Evolutionary conservation across 2,888 invertebrate genomes (phyloP).

Genomic region (Aricia artaxerxes): DNA sequence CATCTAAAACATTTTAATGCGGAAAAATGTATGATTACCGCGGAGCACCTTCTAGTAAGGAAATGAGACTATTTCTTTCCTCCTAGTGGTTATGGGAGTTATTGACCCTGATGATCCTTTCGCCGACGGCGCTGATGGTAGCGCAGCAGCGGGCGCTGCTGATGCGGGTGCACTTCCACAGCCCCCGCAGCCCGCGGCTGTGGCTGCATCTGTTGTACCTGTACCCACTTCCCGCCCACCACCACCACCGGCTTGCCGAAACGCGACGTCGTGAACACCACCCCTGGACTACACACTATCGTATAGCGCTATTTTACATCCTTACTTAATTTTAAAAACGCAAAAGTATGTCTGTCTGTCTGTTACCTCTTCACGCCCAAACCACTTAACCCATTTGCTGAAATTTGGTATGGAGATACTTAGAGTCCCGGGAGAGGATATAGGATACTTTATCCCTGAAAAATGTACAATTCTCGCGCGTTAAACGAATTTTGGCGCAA

Average conservation of each 20-base stretch:
- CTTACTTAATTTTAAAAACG: background rate
- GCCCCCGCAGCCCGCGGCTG: background rate
- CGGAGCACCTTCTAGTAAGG: too few species aligned
- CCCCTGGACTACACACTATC: background rate
- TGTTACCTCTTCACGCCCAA: too few species aligned
- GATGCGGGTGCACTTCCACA: background rate
- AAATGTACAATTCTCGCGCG: too few species aligned
- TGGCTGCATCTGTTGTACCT: conserved; percentile 42
- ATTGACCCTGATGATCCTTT: background rate
- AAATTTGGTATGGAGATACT: too few species aligned
- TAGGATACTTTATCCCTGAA: too few species aligned
- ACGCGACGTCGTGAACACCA: conserved; percentile 37
- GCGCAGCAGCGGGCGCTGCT: conserved; percentile 10
- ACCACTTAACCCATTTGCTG: too few species aligned
- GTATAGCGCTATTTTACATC: background rate
- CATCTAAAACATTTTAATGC: too few species aligned
- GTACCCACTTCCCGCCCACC: conserved; percentile 43
- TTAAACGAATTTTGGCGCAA: too few species aligned
- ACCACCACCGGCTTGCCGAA: conserved; percentile 42
- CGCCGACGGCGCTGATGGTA: background rate
- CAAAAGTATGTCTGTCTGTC: too few species aligned
- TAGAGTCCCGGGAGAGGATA: too few species aligned
- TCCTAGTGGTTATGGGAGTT: conserved; percentile 1
- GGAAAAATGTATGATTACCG: too few species aligned
- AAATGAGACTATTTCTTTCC: too few species aligned